phyloP scores from a whole-genome alignment of 53 echinoderm and acorn worm species.

The Astropecten irregularis region DNA sequence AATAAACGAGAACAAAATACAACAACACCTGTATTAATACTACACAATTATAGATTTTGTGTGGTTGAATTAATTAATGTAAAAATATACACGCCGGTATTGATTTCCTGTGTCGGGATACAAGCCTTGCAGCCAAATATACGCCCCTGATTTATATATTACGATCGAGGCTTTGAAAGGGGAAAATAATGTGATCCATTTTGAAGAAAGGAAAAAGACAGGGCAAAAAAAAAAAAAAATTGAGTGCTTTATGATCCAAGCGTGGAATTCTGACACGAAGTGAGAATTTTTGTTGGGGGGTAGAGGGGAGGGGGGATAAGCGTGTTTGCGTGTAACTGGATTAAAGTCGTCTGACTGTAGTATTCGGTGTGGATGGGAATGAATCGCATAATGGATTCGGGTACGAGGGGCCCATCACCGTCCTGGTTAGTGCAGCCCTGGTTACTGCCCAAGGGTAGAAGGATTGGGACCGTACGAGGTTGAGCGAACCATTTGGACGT shows the following conservation, averaged over 20 bases:
- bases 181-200: too few relatives aligned
- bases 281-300: too few relatives aligned
- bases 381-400: neutral
- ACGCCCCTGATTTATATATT: too few relatives aligned
- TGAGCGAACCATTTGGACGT: constrained; percentile 31
- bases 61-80: constrained; percentile 31
- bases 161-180: too few relatives aligned
- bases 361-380: neutral
- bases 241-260: too few relatives aligned
- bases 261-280: too few relatives aligned
- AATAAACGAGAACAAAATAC: too few relatives aligned
- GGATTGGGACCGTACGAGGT: neutral
- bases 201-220: too few relatives aligned
- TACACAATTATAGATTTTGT: constrained; percentile 12
- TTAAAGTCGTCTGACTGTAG: constrained; percentile 25
- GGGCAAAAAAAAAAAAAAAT: too few relatives aligned
- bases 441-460: neutral
- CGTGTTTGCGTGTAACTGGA: neutral
- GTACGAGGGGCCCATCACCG: neutral
- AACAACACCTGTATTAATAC: constrained; percentile 22
- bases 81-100: constrained; percentile 17
- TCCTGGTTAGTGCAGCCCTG: neutral
- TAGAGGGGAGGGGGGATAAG: neutral
- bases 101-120: too few relatives aligned
- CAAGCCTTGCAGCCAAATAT: too few relatives aligned